Conservation (phyloP, 2,888 invertebrate genomes). For the Eupithecia pulchellata region DNA sequence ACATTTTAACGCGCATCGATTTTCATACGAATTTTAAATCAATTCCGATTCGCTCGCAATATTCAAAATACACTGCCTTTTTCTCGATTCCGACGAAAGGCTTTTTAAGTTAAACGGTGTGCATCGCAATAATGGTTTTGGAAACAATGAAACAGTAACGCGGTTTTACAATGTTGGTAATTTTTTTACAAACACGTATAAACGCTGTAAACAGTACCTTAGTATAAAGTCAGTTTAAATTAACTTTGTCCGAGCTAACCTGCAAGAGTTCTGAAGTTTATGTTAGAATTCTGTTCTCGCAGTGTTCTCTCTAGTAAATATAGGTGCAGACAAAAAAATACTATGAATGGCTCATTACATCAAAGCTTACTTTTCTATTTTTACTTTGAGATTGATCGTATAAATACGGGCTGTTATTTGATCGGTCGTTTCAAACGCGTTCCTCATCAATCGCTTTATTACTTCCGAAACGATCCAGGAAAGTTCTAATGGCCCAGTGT, state of each 20-base stretch:
- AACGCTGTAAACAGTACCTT: neutral
- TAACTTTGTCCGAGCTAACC: neutral
- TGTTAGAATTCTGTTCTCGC: neutral
- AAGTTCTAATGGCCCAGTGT: conserved; percentile 70
- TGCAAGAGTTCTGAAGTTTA: neutral
- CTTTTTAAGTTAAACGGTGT: conserved; percentile 70
- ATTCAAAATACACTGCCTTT: conserved; percentile 13
- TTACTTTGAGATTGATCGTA: conserved; percentile 35
- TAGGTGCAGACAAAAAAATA: neutral
- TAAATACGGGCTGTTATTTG: conserved; percentile 32
- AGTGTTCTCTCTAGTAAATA: neutral
- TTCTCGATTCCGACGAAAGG: conserved; percentile 23
- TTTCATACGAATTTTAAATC: conserved; percentile 6
- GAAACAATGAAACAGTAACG: conserved; percentile 65
- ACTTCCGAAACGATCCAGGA: conserved; percentile 59
- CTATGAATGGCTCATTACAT: neutral
- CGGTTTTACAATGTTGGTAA: conserved; percentile 10
- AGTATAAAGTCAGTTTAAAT: neutral
- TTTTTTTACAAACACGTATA: neutral
- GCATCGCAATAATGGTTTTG: conserved; percentile 67
- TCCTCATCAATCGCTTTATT: conserved; percentile 54
- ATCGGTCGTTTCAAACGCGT: conserved; percentile 41
- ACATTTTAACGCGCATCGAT: neutral
- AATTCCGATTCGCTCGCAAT: neutral
- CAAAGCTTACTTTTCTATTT: conserved; percentile 18